A percentile compares a stretch with the other conserved stretches of the same genome.
Evolutionary conservation across 2,113 vertebrate species (phyloP).

Genomic region (Anseranas semipalmata): DNA sequence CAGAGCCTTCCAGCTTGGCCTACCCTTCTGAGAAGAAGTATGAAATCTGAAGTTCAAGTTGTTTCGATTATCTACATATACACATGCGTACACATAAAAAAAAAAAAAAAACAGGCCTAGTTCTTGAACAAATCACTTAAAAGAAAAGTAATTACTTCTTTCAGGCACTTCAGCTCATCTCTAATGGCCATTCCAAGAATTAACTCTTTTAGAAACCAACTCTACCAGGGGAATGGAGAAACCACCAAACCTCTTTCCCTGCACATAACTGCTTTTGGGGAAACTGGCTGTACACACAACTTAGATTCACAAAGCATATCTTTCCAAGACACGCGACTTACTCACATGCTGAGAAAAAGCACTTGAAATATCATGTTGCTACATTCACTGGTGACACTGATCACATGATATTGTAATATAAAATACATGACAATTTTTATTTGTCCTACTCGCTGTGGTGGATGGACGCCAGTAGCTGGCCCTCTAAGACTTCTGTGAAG

Average conservation of each 20-base stretch:
- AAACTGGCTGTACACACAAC: not conserved
- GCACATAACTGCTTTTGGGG: not conserved
- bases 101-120: not conserved
- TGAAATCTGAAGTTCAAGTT: accelerated
- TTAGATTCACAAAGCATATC: not conserved
- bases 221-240: not conserved
- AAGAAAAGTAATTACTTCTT: not conserved
- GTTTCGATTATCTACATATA: not conserved
- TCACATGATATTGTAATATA: no score
- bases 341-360: not conserved
- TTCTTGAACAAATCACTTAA: not conserved
- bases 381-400: not conserved
- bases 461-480: not conserved
- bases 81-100: not conserved
- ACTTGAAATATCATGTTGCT: not conserved
- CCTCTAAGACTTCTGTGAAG: not conserved
- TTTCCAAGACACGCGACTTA: not conserved
- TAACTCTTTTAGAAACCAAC: not conserved
- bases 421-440: not conserved
- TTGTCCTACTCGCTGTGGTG: not conserved
- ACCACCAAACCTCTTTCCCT: not conserved
- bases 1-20: not conserved
- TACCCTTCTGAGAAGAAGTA: not conserved
- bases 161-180: not conserved
- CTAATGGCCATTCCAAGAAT: not conserved